Evolutionary conservation across 2,888 invertebrate genomes (phyloP), one percentile per base, ranked within the genome.

Genomic region (Thelaira solivaga): DNA sequence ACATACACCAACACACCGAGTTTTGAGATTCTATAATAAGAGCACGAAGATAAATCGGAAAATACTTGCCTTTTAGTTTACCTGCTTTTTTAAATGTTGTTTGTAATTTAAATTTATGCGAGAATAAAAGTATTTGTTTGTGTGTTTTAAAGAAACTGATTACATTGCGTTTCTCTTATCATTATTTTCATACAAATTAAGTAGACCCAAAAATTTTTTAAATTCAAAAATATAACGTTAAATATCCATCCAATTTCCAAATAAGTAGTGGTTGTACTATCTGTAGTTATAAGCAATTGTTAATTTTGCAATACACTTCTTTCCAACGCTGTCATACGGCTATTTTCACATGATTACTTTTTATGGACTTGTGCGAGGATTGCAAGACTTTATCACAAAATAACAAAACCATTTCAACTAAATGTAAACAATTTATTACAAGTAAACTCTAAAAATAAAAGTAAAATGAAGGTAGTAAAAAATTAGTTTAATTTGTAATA

Each of bases 381-480:
- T 26, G 26, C 6, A 26, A 26, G 6, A 5, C 6, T 5, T 26
- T 26, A 6, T 6, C 26, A 26, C 4, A 4, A 13, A 39, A 39
- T 13, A 13, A 6, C 16, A 39, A 10, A 39, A 13, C n/a, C 1
- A 31, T 8, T 8, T 8, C 6, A 31, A 31, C 2, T 31, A 31
- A 3, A 39, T 39, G 26, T 26, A 26, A 6, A 6, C 26, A 26
- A 13, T 41, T 55, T 7, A n/a, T 18, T 51, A 34, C 64, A 77
- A 51, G 49, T 36, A 16, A 57, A 47, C 10, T 20, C 8, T 61
- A 59, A 55, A 10, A 61, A 7, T 47, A 47, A 47, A 6, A 31
- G 51, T 31, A 69, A 68, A 59, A 78, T 78, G 74, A 69, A 78
- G 69, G 78, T 78, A 47, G 47, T 36, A 65, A 16, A 45, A 31